Evolutionary conservation across 2,113 vertebrate species (phyloP).

Genomic region (Peromyscus maniculatus): DNA sequence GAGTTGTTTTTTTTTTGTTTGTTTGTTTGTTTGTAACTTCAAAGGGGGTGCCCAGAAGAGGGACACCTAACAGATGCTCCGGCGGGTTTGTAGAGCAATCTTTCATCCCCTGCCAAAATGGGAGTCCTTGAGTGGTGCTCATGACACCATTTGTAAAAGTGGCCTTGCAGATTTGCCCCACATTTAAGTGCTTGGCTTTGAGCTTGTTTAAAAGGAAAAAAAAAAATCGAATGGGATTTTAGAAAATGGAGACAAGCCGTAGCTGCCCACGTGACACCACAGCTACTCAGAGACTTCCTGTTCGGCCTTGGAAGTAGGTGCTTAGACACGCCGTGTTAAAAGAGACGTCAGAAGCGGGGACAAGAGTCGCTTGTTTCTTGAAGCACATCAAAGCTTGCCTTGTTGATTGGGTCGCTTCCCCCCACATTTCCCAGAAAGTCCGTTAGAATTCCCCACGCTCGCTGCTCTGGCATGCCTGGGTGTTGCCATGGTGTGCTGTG

Average conservation of each 20-base stretch:
- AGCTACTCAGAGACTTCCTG: conserved; percentile 42
- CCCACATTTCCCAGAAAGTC: neutral
- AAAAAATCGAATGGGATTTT: neutral
- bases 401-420: conserved; percentile 10
- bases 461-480: neutral
- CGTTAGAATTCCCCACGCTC: neutral
- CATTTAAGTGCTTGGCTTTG: conserved; percentile 69
- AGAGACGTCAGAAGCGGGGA: conserved; percentile 64
- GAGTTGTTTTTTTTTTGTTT: neutral
- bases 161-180: conserved; percentile 30
- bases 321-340: conserved; percentile 33
- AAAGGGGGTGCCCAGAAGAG: conserved; percentile 1
- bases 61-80: neutral
- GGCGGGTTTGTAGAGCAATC: neutral
- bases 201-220: conserved; percentile 66
- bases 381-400: conserved; percentile 54
- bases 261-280: neutral
- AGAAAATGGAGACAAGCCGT: conserved; percentile 2
- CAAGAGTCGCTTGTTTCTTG: conserved; percentile 41
- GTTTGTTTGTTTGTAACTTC: neutral
- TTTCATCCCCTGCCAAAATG: neutral
- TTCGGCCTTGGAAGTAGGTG: conserved; percentile 51
- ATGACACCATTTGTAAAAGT: conserved; percentile 20
- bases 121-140: conserved; percentile 23
- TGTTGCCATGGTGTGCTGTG: neutral